phyloP scores from a whole-genome alignment of 2,113 vertebrate genomes.

The Onychostruthus taczanowskii region DNA sequence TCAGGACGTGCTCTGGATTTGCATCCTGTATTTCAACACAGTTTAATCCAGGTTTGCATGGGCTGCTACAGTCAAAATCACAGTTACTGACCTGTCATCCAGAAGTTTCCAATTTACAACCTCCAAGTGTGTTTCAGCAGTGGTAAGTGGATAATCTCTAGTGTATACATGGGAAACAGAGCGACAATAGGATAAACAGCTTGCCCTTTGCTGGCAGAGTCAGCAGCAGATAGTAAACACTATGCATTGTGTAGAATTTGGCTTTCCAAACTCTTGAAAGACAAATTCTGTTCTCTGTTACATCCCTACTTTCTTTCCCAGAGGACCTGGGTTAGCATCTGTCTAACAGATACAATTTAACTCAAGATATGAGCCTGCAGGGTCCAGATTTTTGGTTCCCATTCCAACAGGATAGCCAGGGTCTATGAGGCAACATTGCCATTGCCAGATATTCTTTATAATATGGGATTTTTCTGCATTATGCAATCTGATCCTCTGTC shows the following conservation, averaged over 20 bases:
- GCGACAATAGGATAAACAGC: neutral
- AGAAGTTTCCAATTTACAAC: neutral
- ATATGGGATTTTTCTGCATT: neutral
- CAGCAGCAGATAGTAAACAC: constrained; percentile 7
- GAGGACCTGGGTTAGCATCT: neutral
- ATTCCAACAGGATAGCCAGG: neutral
- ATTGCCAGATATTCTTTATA: neutral
- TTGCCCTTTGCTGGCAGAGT: constrained; percentile 34
- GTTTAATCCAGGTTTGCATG: neutral
- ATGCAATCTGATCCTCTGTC: neutral
- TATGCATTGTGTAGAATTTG: constrained; percentile 10
- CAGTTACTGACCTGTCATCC: neutral
- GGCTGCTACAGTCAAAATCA: neutral
- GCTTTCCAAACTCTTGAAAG: constrained; percentile 32
- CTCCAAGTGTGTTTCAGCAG: constrained; percentile 12
- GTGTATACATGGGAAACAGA: constrained; percentile 7
- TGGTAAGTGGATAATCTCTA: constrained; percentile 19
- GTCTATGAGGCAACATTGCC: neutral
- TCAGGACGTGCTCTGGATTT: neutral
- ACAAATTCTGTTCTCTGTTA: constrained; percentile 1
- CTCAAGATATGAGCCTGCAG: neutral
- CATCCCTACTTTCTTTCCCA: neutral
- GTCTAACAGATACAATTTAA: neutral
- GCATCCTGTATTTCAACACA: neutral
- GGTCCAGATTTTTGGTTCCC: neutral